Evolutionary conservation across 1,140 invertebrate species (phyloP).

Genomic region (Cotesia vestalis): DNA sequence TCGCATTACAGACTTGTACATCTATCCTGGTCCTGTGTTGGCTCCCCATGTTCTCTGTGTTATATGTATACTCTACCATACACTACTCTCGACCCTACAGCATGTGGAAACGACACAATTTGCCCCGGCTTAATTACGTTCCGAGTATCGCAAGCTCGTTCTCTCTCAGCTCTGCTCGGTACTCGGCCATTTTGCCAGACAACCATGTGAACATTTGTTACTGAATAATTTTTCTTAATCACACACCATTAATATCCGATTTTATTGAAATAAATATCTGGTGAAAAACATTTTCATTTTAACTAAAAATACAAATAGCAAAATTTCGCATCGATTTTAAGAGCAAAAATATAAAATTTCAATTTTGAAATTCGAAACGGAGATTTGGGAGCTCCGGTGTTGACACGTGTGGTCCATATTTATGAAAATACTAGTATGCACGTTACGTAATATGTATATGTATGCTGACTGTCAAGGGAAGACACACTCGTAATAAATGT

Average conservation of each 20-base stretch:
- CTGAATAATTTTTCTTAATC: conserved; percentile 2
- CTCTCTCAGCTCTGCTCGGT: background rate
- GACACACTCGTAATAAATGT: conserved; percentile 12
- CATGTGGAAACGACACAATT: conserved; percentile 31
- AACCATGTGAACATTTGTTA: conserved; percentile 17
- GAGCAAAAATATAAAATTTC: too few relatives aligned
- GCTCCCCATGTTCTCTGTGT: background rate
- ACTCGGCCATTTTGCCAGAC: conserved; percentile 17
- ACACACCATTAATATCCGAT: conserved; percentile 5
- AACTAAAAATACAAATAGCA: background rate
- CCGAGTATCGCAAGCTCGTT: conserved; percentile 21
- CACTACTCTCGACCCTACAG: conserved; percentile 8
- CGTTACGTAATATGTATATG: conserved; percentile 6
- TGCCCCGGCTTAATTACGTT: conserved; percentile 25
- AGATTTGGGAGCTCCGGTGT: background rate
- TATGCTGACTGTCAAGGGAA: conserved; percentile 8
- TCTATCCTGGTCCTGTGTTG: background rate
- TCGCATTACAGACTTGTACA: background rate
- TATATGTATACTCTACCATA: background rate
- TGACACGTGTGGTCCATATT: background rate
- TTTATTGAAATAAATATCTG: conserved; percentile 1
- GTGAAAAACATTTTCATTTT: background rate
- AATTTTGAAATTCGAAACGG: too few relatives aligned
- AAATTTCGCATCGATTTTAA: too few relatives aligned
- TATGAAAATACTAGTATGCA: conserved; percentile 8